Conservation (phyloP, 92 coral and sea anemone species). For the Nematostella vectensis region DNA sequence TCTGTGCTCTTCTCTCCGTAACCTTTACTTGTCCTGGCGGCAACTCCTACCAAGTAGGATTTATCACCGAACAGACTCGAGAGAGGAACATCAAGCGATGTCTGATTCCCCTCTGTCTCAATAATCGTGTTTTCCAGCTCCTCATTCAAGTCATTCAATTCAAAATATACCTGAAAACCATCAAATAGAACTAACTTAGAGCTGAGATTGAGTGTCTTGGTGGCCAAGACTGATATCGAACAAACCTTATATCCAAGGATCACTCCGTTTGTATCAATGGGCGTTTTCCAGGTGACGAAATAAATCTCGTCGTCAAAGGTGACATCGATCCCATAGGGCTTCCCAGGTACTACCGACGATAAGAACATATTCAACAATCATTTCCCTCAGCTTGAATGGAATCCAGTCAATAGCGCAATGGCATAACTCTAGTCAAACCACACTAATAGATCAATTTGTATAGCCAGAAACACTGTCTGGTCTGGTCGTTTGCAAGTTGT, state of each 20-base stretch:
- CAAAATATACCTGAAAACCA: background rate
- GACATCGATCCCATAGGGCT: background rate
- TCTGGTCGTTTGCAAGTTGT: too few relatives aligned
- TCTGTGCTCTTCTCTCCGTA: constrained; percentile 20
- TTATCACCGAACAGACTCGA: constrained; percentile 17
- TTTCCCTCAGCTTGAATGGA: too few relatives aligned
- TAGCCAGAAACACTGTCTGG: too few relatives aligned
- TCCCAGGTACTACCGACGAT: constrained; percentile 6
- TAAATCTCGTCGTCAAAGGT: constrained; percentile 3
- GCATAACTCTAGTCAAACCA: too few relatives aligned
- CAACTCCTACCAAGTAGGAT: constrained; percentile 14
- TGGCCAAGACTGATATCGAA: too few relatives aligned
- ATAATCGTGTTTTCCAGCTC: background rate
- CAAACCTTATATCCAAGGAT: constrained; percentile 16
- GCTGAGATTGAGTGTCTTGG: too few relatives aligned
- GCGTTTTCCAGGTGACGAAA: constrained; percentile 19
- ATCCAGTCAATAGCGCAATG: too few relatives aligned
- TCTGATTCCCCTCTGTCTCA: constrained; percentile 2
- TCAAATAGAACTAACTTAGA: too few relatives aligned
- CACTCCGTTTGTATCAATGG: constrained; percentile 8
- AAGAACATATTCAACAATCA: too few relatives aligned
- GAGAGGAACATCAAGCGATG: background rate
- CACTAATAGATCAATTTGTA: too few relatives aligned
- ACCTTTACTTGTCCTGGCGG: constrained; percentile 28
- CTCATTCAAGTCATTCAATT: background rate